A percentile compares a stretch with the other conserved stretches of the same genome.
phyloP scores from a whole-genome alignment of 2,113 vertebrate genomes.

The Columbina picui region DNA sequence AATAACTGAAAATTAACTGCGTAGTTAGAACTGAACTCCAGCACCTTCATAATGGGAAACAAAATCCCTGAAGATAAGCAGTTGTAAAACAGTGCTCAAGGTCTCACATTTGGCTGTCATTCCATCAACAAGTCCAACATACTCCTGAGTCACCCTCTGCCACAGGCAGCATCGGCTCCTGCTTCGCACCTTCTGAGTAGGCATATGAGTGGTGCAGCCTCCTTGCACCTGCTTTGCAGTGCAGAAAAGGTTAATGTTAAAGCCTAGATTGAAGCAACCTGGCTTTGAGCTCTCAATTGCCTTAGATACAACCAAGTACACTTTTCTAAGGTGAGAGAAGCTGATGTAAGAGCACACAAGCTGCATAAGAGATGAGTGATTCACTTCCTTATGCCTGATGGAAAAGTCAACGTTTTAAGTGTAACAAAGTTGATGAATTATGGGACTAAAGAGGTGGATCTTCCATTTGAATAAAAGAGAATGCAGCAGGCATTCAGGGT shows the following conservation, averaged over 20 bases:
- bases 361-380: not conserved
- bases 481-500: not conserved
- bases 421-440: slow-evolving; percentile 29
- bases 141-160: not conserved
- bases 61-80: not conserved
- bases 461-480: not conserved
- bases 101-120: not conserved
- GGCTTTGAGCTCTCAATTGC: not conserved
- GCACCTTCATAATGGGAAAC: not conserved
- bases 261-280: not conserved
- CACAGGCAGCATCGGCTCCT: not conserved
- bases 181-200: not conserved
- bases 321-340: not conserved
- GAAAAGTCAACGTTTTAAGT: not conserved
- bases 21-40: not conserved
- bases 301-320: not conserved
- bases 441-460: not conserved
- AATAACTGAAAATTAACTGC: not conserved
- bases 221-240: not conserved
- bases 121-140: not conserved
- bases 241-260: not conserved
- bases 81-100: not conserved
- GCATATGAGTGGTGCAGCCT: not conserved
- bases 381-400: not conserved
- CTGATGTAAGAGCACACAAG: not conserved